These are phyloP conservation scores for Nebria salina DNA, from an alignment of 2,888 invertebrate species.

Conservation along the genomic window DNA sequence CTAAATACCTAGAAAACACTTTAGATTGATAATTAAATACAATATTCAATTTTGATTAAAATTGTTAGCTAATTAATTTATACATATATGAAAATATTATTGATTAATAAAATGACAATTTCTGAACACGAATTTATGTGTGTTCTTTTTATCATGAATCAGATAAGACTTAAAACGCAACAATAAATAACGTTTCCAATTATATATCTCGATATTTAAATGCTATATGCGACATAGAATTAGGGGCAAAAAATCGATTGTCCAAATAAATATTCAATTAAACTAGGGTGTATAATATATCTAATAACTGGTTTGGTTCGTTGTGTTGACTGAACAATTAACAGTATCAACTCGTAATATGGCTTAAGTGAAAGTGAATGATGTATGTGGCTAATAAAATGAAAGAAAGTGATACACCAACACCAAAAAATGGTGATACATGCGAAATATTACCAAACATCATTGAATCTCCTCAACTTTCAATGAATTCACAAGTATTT, in stretches of 20 bases:
- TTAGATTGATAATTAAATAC: no score
- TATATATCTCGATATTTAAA: no score
- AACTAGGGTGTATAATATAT: neutral
- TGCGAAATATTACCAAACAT: constrained; percentile 28
- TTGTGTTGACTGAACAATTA: neutral
- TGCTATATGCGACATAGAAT: neutral
- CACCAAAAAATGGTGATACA: neutral
- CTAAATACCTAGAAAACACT: no score
- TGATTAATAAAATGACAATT: no score
- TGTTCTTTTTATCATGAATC: no score
- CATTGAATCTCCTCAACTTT: constrained; percentile 33
- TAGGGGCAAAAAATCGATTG: constrained; percentile 17
- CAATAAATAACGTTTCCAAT: no score
- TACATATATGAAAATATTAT: no score
- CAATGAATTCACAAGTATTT: constrained; percentile 49
- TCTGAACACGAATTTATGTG: no score
- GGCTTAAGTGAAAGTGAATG: neutral
- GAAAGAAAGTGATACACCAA: neutral
- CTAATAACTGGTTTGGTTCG: neutral
- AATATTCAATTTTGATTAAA: no score
- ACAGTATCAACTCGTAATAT: neutral
- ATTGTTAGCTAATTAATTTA: no score
- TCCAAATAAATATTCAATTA: constrained; percentile 20
- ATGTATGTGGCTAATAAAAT: neutral
- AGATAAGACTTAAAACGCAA: no score